Evolutionary conservation across 2,888 invertebrate species (phyloP), one percentile per base, ranked within the genome.

Genomic region (Andrena chrysosceles): DNA sequence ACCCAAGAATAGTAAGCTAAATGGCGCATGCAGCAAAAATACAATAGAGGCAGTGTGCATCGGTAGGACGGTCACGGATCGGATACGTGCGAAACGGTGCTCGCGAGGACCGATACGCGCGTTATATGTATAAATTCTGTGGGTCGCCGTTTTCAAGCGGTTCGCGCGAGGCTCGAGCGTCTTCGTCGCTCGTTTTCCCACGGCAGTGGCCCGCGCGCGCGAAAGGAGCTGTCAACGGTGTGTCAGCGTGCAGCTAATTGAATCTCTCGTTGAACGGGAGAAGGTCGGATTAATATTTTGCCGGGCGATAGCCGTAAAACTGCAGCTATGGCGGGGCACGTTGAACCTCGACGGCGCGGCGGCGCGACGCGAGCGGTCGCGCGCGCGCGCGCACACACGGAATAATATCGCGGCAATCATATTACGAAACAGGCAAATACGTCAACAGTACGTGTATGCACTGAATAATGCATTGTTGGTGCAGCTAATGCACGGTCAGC

Each of bases 381-480:
- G 54, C 67, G 54, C 84, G 76, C 52, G 29, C 35, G 54, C 71
- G 48, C 84, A 81, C 89, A 89, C 89, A 75, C 85, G 87, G 91
- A 92, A 93, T 92, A 92, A 92, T 91, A 92, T 92, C 89, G 91
- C 85, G 84, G 91, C 92, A 92, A 92, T 92, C 92, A 91, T 92
- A 93, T 93, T 93, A 92, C 91, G 92, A 91, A 92, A 91, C 90
- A 88, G 90, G 89, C 90, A 90, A 92, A 93, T 91, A 91, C 91
- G 90, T 91, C 90, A 91, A 91, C 91, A 88, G 87, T 89, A 88
- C 87, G 87, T 87, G 91, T 90, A 87, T 90, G 90, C 90, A 88
- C 91, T 93, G 93, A 93, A 94, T 94, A 94, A 93, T 93, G 93
- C 93, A 94, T 93, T 94, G 94, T 94, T 93, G 93, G 92, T 94